These are phyloP conservation scores for Leptarthrus brevirostris DNA, from an alignment of 2,888 invertebrate genomes.

Conservation along the genomic window DNA sequence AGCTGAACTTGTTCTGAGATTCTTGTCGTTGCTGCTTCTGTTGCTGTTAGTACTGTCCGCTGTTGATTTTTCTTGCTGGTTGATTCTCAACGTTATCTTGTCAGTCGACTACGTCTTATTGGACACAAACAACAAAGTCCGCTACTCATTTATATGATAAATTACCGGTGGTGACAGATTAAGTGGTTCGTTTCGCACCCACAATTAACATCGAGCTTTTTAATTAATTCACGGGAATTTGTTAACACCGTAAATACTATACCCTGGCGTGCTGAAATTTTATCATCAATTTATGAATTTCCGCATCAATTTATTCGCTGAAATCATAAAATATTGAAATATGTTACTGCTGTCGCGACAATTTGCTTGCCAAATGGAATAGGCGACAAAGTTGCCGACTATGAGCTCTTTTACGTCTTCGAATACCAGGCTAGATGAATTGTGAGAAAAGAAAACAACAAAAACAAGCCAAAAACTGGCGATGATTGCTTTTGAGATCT, in stretches of 20 bases:
- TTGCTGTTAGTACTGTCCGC: neutral
- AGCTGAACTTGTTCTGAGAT: slow-evolving; percentile 25
- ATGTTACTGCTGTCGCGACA: neutral
- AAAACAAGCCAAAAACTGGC: too few relatives aligned
- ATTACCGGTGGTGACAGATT: slow-evolving; percentile 19
- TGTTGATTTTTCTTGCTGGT: neutral
- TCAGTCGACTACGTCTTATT: neutral
- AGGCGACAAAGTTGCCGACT: too few relatives aligned
- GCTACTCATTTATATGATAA: slow-evolving; percentile 15
- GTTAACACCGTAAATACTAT: slow-evolving; percentile 7
- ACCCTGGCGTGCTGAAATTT: neutral
- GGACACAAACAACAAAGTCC: neutral
- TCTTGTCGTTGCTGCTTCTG: neutral
- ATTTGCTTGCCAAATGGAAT: too few relatives aligned
- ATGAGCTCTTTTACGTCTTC: too few relatives aligned
- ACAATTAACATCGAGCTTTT: slow-evolving; percentile 25
- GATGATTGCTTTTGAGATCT: too few relatives aligned
- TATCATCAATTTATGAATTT: neutral
- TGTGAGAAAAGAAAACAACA: too few relatives aligned
- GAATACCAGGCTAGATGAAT: too few relatives aligned
- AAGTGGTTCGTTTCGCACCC: slow-evolving; percentile 21
- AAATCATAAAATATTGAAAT: slow-evolving; percentile 5
- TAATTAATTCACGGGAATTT: slow-evolving; percentile 30
- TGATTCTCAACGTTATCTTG: neutral
- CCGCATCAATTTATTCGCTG: slow-evolving; percentile 6